These are phyloP conservation scores for Peucedramus taeniatus DNA, from an alignment of 2,113 vertebrate species.

Conservation along the genomic window DNA sequence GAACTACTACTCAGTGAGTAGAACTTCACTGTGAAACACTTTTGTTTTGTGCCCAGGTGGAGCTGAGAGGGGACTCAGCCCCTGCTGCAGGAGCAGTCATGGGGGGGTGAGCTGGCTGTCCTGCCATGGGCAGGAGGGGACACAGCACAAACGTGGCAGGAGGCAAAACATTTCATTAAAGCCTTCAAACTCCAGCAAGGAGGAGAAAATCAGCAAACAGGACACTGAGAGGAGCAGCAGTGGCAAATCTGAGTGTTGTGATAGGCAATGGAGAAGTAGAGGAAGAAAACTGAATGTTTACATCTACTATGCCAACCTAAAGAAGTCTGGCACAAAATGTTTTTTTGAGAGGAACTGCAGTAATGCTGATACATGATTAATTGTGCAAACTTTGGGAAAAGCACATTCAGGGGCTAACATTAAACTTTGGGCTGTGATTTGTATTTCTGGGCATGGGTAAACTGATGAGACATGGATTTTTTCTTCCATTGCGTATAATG, in stretches of 20 bases:
- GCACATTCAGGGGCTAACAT: neutral
- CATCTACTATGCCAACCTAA: rapidly evolving
- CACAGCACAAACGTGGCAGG: neutral
- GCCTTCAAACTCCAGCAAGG: rapidly evolving
- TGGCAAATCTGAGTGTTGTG: neutral
- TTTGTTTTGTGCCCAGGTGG: neutral
- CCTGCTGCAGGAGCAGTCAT: neutral
- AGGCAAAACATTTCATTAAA: neutral
- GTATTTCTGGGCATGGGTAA: neutral
- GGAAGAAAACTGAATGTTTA: neutral
- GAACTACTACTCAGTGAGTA: neutral
- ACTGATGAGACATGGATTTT: neutral
- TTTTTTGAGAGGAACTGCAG: neutral
- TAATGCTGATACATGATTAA: neutral
- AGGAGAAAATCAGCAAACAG: neutral
- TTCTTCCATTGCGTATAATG: neutral
- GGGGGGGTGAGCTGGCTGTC: neutral
- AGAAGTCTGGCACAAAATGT: neutral
- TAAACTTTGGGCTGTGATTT: neutral
- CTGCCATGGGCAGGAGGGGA: neutral
- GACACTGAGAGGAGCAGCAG: neutral
- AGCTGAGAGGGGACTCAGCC: neutral
- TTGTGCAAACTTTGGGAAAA: neutral
- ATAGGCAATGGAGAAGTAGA: neutral
- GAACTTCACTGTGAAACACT: neutral